These are phyloP conservation scores for Oreotrochilus melanogaster DNA, from an alignment of 2,113 vertebrate species.

Conservation along the genomic window DNA sequence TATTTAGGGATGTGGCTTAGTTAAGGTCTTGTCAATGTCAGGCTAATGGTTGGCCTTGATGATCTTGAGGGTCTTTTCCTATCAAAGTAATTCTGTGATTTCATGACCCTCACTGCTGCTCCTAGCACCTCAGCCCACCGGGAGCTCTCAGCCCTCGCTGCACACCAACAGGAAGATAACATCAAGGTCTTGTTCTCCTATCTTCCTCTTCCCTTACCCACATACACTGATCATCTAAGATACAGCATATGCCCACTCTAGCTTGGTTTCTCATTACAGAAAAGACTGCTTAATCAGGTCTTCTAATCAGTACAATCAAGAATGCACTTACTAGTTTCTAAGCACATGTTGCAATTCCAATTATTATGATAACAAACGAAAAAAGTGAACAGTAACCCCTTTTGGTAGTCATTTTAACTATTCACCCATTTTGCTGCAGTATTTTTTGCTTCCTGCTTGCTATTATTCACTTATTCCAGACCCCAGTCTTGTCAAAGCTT, in stretches of 20 bases:
- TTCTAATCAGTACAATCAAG: slow-evolving; percentile 1
- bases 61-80: too few relatives aligned
- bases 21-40: too few relatives aligned
- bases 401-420: background rate
- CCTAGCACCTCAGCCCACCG: background rate
- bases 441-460: slow-evolving; percentile 24
- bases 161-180: background rate
- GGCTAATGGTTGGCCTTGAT: too few relatives aligned
- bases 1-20: too few relatives aligned
- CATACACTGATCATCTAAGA: background rate
- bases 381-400: background rate
- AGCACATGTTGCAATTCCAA: background rate
- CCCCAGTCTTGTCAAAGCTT: background rate
- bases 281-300: background rate
- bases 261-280: background rate
- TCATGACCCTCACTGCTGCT: fast-evolving
- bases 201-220: background rate
- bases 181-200: background rate
- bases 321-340: background rate
- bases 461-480: slow-evolving; percentile 20
- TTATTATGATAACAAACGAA: background rate
- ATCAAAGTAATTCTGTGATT: too few relatives aligned
- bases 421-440: background rate
- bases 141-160: fast-evolving
- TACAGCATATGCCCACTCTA: background rate